These are phyloP conservation scores for Leucopsar rothschildi DNA, from an alignment of 2,113 vertebrate genomes.

Conservation along the genomic window DNA sequence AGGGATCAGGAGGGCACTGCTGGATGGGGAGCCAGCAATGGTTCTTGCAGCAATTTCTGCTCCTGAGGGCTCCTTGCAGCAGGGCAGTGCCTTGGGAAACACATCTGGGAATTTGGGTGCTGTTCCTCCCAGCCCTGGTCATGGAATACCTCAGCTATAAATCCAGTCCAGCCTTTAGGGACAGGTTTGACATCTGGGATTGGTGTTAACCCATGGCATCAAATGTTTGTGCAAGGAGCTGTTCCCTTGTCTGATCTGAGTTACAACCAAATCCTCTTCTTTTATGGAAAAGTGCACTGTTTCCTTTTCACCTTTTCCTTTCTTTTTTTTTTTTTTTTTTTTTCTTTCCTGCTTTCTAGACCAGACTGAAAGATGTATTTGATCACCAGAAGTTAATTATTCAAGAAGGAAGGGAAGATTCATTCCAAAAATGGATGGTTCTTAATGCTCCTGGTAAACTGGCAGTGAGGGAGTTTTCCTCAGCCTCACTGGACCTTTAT, in stretches of 20 bases:
- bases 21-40: background rate
- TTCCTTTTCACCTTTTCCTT: no score
- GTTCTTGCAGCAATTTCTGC: background rate
- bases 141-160: fast-evolving
- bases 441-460: background rate
- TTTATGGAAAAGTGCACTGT: background rate
- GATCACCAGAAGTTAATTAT: background rate
- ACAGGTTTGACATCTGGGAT: background rate
- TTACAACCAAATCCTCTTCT: background rate
- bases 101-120: background rate
- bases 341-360: background rate
- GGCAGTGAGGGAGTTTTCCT: background rate
- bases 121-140: background rate
- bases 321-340: no score
- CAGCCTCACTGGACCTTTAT: background rate
- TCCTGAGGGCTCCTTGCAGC: background rate
- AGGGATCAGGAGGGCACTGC: background rate
- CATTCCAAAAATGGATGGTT: background rate
- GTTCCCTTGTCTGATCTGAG: background rate
- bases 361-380: background rate
- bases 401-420: background rate
- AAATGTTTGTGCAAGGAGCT: no score
- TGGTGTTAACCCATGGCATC: background rate
- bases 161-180: background rate
- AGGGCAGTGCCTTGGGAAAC: background rate